Evolutionary conservation across 2,797 vertebrate genomes (phyloP).

Genomic region (Perodicticus potto): DNA sequence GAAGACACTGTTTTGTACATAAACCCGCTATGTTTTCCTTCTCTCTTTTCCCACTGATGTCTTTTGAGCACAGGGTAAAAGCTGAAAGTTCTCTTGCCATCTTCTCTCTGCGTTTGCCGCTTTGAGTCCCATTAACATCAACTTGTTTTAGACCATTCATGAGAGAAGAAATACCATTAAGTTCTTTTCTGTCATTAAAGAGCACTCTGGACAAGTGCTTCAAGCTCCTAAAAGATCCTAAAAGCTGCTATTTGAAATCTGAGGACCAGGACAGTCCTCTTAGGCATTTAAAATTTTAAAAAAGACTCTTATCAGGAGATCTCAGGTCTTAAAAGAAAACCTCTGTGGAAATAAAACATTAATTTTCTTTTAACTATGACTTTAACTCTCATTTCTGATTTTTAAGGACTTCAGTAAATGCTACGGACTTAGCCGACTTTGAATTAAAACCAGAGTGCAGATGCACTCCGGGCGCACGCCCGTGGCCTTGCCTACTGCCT

Average conservation of each 20-base stretch:
- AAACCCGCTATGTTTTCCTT: not conserved
- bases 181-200: not conserved
- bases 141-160: not conserved
- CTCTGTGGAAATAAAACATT: constrained; percentile 81
- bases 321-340: constrained; percentile 64
- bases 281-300: constrained; percentile 69
- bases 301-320: constrained; percentile 72
- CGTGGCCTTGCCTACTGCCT: fast-evolving
- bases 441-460: too few relatives aligned
- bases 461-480: fast-evolving
- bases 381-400: constrained; percentile 83
- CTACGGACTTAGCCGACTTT: constrained; percentile 72
- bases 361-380: constrained; percentile 83
- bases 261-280: not conserved
- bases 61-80: not conserved
- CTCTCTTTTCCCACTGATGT: not conserved
- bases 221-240: not conserved
- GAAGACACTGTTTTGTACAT: fast-evolving
- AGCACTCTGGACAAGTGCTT: not conserved
- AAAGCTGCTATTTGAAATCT: not conserved
- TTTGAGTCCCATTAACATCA: not conserved
- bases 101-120: fast-evolving
- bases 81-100: too few relatives aligned
- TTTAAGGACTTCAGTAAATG: constrained; percentile 80
- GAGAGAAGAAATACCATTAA: not conserved